Percentiles rank a stretch among this genome's conserved stretches.
Evolutionary conservation across 2,797 vertebrate species (phyloP).

Genomic region (Gallinago stenura): DNA sequence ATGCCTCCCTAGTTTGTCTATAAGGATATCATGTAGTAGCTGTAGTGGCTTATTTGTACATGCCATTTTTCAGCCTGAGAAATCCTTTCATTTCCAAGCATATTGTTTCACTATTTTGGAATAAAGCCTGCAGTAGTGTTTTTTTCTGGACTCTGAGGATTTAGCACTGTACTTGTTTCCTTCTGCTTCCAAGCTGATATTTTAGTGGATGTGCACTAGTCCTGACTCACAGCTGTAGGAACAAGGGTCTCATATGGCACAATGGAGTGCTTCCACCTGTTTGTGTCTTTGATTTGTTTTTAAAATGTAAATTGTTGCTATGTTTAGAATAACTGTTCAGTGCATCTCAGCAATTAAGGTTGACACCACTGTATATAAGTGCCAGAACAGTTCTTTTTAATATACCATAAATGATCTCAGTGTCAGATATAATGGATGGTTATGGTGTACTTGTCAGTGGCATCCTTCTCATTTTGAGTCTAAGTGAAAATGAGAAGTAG

Average conservation of each 20-base stretch:
- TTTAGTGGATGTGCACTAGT: background rate
- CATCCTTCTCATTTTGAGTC: background rate
- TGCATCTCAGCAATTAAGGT: constrained; percentile 42
- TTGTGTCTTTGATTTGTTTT: constrained; percentile 45
- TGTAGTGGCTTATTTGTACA: background rate
- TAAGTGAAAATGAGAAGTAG: constrained; percentile 32
- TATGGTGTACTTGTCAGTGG: constrained; percentile 22
- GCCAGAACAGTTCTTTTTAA: constrained; percentile 41
- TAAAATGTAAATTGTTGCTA: constrained; percentile 54
- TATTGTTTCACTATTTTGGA: background rate
- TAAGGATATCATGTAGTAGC: background rate
- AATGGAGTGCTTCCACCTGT: constrained; percentile 51
- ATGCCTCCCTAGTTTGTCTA: background rate
- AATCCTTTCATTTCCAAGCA: background rate
- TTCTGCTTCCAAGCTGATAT: background rate
- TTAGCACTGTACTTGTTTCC: background rate
- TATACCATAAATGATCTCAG: constrained; percentile 1
- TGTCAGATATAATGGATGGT: constrained; percentile 30
- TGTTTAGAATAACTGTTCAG: constrained; percentile 38
- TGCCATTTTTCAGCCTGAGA: background rate
- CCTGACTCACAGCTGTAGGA: background rate
- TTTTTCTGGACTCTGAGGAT: background rate
- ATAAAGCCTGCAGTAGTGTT: background rate
- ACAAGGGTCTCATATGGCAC: background rate
- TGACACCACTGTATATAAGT: constrained; percentile 37